These are phyloP conservation scores for Daptonema setosum DNA, from an alignment of 2,888 invertebrate species.

Conservation along the genomic window DNA sequence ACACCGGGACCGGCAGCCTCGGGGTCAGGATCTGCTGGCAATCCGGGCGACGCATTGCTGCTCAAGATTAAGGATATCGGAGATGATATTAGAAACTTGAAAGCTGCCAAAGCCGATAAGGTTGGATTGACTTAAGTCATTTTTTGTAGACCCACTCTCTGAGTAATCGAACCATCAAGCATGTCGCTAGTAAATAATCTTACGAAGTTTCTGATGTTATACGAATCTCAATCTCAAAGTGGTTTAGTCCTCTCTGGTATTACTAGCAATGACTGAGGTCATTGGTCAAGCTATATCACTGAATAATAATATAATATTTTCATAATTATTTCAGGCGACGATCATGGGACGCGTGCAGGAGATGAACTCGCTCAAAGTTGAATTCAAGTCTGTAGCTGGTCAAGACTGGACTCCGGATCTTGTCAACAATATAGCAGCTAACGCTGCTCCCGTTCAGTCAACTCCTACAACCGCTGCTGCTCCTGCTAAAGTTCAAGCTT, in stretches of 20 bases:
- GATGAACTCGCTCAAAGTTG: slow-evolving; percentile 47
- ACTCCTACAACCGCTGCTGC: neutral
- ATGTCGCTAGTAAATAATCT: too few relatives aligned
- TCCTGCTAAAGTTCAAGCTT: neutral
- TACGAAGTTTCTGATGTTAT: too few relatives aligned
- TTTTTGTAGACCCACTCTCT: too few relatives aligned
- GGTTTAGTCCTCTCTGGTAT: too few relatives aligned
- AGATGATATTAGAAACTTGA: slow-evolving; percentile 46
- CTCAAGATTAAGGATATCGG: slow-evolving; percentile 30
- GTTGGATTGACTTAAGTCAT: slow-evolving; percentile 10
- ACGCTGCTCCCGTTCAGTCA: neutral
- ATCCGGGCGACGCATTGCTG: too few relatives aligned
- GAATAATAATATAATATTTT: too few relatives aligned
- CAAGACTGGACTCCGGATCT: slow-evolving; percentile 11
- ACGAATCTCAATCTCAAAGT: too few relatives aligned
- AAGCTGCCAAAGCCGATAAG: slow-evolving; percentile 33
- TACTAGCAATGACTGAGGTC: too few relatives aligned
- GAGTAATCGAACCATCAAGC: too few relatives aligned
- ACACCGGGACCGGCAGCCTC: too few relatives aligned
- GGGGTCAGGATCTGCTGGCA: too few relatives aligned
- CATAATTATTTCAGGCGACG: slow-evolving; percentile 19
- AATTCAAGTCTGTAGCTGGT: slow-evolving; percentile 50
- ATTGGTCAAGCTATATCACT: too few relatives aligned
- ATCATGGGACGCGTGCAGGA: slow-evolving; percentile 39
- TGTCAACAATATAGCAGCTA: neutral